Conservation (phyloP, 2,113 vertebrate species). For the Epinephelus lanceolatus region DNA sequence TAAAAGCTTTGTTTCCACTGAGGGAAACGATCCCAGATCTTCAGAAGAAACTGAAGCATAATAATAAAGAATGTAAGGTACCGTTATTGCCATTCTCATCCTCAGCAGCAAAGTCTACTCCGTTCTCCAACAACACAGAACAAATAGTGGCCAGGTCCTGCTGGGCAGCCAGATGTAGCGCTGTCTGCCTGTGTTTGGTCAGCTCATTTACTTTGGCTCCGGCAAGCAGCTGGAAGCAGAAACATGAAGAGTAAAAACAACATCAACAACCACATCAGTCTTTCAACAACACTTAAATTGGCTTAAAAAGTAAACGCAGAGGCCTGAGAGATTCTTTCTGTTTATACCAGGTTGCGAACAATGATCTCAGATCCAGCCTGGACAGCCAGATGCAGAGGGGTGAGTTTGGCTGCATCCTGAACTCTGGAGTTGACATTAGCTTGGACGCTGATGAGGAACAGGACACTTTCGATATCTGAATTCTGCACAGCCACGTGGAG, state of each 20-base stretch:
- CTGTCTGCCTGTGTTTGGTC: slow-evolving; percentile 98
- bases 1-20: too few relatives aligned
- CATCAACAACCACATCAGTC: neutral
- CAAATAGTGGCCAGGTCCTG: slow-evolving; percentile 97
- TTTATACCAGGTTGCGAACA: slow-evolving; percentile 94
- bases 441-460: slow-evolving; percentile 98
- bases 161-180: slow-evolving; percentile 95
- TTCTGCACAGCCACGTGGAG: slow-evolving; percentile 96
- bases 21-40: neutral
- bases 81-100: slow-evolving; percentile 99
- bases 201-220: slow-evolving; percentile 97
- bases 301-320: neutral
- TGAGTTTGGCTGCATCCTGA: slow-evolving; percentile 96
- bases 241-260: neutral
- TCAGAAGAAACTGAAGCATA: neutral
- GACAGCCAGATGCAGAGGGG: slow-evolving; percentile 95
- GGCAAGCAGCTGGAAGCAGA: slow-evolving; percentile 90
- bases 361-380: slow-evolving; percentile 98
- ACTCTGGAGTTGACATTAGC: slow-evolving; percentile 97
- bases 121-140: slow-evolving; percentile 96
- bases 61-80: slow-evolving; percentile 63
- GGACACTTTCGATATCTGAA: slow-evolving; percentile 97
- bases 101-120: slow-evolving; percentile 93
- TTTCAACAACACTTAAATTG: neutral
- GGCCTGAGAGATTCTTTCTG: neutral